Base-by-base conservation (phyloP, 2,797 vertebrate species). In the Ctenopoma multispine region DNA sequence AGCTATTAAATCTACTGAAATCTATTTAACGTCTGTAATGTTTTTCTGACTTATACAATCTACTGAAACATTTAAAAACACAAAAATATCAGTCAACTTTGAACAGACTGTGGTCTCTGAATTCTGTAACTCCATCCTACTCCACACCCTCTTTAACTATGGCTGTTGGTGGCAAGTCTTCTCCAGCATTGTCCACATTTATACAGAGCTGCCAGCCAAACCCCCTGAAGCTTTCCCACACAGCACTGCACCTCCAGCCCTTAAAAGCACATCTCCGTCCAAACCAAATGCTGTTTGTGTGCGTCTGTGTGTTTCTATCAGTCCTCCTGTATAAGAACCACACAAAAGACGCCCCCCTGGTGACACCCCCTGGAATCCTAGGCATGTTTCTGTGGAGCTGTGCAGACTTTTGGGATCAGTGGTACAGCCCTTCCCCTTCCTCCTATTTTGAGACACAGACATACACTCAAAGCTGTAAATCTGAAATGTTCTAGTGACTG, bases 311-410 rank as follows among this genome's bases (percentile, higher is more conserved):
- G 68, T 83, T 81, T 85, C 79, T 63, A 47, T 75, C 50, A n/a
- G 68, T 77, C 72, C 65, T 84, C 43, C 57, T 12, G 69, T 79
- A 81, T 79, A 34, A 77, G 82, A 34, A 84, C 80, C 85, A 76
- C 79, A 87, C 21, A 23, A 73, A 77, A 66, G 83, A 87, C 78
- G 74, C 85, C 90, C 81, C 82, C 76, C 66, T 67, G 77, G 81
- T 77, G 77, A 89, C 86, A 87, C 82, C 81, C 81, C 75, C 78
- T 91, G 90, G 90, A 91, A 93, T 91, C 84, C 69, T 66, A 69
- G 84, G 86, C 87, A 90, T 89, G 81, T 49, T 65, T 77, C 66
- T 61, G 63, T 63, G 66, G 81, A 76, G 11, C 67, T 65, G 67
- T 2, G 0, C 55, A 62, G 68, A 78, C 76, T 81, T 84, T 82